These are phyloP conservation scores for Aldrovandia affinis DNA, from an alignment of 2,797 vertebrate genomes.

Conservation along the genomic window DNA sequence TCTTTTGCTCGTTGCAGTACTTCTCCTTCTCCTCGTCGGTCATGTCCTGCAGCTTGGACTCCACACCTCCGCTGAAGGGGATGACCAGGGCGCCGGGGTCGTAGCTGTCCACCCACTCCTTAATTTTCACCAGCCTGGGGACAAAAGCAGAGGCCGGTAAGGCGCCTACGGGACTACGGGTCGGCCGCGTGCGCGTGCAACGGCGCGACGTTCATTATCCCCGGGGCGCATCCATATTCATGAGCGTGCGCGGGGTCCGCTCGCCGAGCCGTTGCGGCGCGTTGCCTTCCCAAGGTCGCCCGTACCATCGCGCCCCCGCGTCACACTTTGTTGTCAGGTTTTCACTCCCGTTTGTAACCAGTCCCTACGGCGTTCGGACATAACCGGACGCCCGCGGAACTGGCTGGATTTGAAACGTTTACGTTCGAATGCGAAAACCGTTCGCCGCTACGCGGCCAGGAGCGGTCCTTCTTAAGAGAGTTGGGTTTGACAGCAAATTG, in stretches of 20 bases:
- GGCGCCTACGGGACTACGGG: conserved; percentile 58
- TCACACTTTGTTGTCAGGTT: not conserved
- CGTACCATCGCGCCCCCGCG: not conserved
- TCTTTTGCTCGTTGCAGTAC: conserved; percentile 95
- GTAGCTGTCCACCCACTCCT: conserved; percentile 97
- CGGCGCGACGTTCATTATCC: conserved; percentile 82
- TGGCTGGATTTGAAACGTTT: not conserved
- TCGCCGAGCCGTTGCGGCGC: conserved; percentile 83
- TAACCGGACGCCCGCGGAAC: not conserved
- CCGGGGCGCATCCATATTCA: conserved; percentile 84
- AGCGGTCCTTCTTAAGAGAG: not conserved
- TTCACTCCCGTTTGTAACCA: not conserved
- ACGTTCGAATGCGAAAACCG: not conserved
- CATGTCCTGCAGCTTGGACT: conserved; percentile 94
- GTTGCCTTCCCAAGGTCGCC: conserved; percentile 78
- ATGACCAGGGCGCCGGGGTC: conserved; percentile 96
- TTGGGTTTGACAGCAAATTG: not conserved
- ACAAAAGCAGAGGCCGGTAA: conserved; percentile 59
- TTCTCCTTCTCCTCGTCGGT: conserved; percentile 91
- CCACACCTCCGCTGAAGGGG: conserved; percentile 92
- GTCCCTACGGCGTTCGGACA: not conserved
- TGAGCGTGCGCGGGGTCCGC: conserved; percentile 72
- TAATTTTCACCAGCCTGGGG: conserved; percentile 97
- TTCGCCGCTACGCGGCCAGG: not conserved
- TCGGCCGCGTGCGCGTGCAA: conserved; percentile 72